Conservation (phyloP, 2,113 vertebrate genomes). For the Hydrochoerus hydrochaeris region DNA sequence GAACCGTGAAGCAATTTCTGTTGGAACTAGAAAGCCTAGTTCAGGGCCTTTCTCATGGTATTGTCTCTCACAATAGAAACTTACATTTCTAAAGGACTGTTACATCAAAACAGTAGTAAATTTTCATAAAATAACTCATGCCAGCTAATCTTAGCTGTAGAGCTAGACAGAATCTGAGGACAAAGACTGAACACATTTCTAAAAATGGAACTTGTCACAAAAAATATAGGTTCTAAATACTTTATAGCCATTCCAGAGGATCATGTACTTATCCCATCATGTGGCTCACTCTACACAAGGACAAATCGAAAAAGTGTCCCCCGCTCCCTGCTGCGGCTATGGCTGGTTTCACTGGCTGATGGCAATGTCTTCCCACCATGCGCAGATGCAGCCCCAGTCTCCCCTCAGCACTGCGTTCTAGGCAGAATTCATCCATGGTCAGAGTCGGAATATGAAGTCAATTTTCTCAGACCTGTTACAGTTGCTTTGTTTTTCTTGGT, state of each 20-base stretch:
- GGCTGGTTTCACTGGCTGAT: not conserved
- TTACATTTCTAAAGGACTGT: not conserved
- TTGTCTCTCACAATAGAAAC: not conserved
- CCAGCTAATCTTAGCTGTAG: not conserved
- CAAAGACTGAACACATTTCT: not conserved
- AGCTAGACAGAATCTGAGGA: not conserved
- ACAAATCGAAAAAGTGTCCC: not conserved
- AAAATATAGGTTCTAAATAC: not conserved
- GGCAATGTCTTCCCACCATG: not conserved
- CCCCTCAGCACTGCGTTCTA: not conserved
- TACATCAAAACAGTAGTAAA: not conserved
- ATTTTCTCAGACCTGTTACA: slow-evolving; percentile 54
- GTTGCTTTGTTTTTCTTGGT: slow-evolving; percentile 14
- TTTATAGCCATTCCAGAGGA: not conserved
- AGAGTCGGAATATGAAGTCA: slow-evolving; percentile 50
- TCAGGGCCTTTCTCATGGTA: not conserved
- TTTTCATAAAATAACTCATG: not conserved
- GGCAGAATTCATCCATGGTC: slow-evolving; percentile 41
- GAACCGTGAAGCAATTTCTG: not conserved
- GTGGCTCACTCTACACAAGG: not conserved
- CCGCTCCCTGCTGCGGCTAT: not conserved
- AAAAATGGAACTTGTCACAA: not conserved
- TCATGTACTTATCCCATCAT: not conserved
- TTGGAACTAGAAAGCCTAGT: not conserved
- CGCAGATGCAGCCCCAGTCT: not conserved